Percentiles rank a stretch among this genome's conserved stretches.
Evolutionary conservation across 2,113 vertebrate genomes (phyloP).

Genomic region (Chitala chitala): DNA sequence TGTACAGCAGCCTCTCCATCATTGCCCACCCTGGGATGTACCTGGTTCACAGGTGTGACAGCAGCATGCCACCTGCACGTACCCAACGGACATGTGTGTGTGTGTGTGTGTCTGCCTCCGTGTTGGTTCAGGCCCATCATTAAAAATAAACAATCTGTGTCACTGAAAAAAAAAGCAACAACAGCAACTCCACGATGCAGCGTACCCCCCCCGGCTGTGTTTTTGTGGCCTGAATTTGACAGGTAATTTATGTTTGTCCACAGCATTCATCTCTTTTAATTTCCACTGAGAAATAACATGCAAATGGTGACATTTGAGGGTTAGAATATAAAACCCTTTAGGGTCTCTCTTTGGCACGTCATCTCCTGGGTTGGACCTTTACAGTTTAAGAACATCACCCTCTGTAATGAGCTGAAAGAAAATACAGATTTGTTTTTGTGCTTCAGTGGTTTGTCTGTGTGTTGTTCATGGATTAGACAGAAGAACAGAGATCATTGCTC

Average conservation of each 20-base stretch:
- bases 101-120: neutral
- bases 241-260: constrained; percentile 4
- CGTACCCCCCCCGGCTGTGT: neutral
- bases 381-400: neutral
- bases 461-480: too few species aligned
- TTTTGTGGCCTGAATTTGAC: neutral
- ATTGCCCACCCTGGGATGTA: neutral
- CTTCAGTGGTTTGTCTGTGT: too few species aligned
- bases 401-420: neutral
- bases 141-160: neutral
- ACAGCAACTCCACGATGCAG: neutral
- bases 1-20: neutral
- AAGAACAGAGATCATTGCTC: too few species aligned
- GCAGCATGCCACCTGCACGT: neutral
- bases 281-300: constrained; percentile 2
- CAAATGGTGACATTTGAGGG: neutral
- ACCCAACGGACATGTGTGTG: neutral
- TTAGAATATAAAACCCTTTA: neutral
- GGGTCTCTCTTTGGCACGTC: neutral
- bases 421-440: neutral
- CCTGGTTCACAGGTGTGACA: neutral
- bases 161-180: neutral
- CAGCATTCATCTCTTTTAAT: neutral
- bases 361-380: neutral
- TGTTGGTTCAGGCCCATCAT: neutral